Conservation (phyloP, 2,888 invertebrate genomes). For the Melikaiella ostensackeni region DNA sequence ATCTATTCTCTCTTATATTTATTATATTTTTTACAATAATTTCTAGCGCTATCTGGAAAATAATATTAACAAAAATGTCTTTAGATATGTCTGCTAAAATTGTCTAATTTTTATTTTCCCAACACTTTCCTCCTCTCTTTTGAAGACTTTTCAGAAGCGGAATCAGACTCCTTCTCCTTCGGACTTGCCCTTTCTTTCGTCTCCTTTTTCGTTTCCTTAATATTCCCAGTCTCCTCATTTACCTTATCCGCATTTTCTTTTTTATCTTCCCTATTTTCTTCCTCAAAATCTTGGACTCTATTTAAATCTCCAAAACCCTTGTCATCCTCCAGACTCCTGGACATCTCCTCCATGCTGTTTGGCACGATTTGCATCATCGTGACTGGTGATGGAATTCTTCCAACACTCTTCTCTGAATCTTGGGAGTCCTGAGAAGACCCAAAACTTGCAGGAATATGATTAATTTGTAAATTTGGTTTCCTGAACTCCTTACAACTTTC, state of each 20-base stretch:
- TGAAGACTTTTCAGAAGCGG: neutral
- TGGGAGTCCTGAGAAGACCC: conserved; percentile 46
- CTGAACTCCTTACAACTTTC: conserved; percentile 32
- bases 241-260: neutral
- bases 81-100: neutral
- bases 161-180: conserved; percentile 45
- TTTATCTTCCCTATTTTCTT: neutral
- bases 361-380: conserved; percentile 63
- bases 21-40: conserved; percentile 29
- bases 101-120: neutral
- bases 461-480: neutral
- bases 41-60: conserved; percentile 5
- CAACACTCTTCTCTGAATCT: conserved; percentile 55
- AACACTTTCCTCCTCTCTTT: neutral
- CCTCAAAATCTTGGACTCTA: neutral
- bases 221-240: neutral
- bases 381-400: conserved; percentile 56
- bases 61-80: neutral
- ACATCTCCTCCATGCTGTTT: conserved; percentile 50
- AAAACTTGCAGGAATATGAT: neutral
- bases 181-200: conserved; percentile 57
- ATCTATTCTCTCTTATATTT: conserved; percentile 32
- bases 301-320: neutral
- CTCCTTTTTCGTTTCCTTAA: conserved; percentile 47
- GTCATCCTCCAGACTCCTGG: neutral